phyloP scores from a whole-genome alignment of 2,113 vertebrate genomes.

The Solea solea region DNA sequence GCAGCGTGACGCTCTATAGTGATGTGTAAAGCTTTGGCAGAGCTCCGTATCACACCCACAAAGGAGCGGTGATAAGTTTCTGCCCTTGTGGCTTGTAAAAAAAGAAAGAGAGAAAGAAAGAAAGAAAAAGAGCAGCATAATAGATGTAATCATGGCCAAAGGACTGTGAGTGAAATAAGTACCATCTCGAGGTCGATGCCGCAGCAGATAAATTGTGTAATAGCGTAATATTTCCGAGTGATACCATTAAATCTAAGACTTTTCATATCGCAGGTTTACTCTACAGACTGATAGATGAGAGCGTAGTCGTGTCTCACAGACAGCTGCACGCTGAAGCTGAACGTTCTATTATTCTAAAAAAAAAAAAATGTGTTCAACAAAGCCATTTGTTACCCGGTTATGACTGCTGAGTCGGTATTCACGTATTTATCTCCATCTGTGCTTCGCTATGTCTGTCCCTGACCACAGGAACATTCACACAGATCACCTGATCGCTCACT shows the following conservation, averaged over 20 bases:
- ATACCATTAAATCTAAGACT: neutral
- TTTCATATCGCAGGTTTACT: too few relatives aligned
- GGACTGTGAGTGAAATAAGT: conserved; percentile 23
- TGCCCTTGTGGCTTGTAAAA: conserved; percentile 4
- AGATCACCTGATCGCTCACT: neutral
- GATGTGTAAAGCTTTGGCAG: conserved; percentile 29
- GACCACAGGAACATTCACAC: neutral
- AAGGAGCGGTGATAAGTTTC: conserved; percentile 14
- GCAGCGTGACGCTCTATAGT: conserved; percentile 23
- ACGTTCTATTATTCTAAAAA: conserved; percentile 18
- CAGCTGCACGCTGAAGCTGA: conserved; percentile 2
- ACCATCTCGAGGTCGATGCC: conserved; percentile 3
- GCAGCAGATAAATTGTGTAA: conserved; percentile 9
- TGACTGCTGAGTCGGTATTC: neutral
- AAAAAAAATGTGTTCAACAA: neutral
- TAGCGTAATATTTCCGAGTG: conserved; percentile 6
- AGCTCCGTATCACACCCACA: conserved; percentile 19
- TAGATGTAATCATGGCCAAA: conserved; percentile 33
- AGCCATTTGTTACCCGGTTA: conserved; percentile 12
- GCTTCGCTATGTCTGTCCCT: neutral
- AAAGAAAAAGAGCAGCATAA: conserved; percentile 19
- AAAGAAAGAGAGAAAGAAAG: neutral
- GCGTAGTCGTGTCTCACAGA: neutral
- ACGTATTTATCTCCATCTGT: too few relatives aligned
- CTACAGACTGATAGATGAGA: too few relatives aligned